Base-by-base conservation (phyloP, 1,140 invertebrate species). In the Conus ventricosus region DNA sequence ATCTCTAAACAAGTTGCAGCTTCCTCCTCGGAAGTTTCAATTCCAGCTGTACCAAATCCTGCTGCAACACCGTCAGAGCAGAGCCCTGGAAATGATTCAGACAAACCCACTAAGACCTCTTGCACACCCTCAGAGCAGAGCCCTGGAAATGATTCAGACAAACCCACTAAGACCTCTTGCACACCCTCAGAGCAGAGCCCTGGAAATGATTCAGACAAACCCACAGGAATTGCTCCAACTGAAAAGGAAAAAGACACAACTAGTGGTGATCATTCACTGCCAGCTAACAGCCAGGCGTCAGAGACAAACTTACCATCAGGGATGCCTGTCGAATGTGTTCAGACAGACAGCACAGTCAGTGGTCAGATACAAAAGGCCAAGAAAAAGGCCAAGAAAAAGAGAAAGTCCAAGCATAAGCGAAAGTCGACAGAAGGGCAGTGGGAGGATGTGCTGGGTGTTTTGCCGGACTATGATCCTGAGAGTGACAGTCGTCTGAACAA, bases 1-100 rank as follows among this genome's bases (percentile, higher is more conserved):
- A 84, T 84, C 23, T 84, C 82, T 7, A 84, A 54, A 63, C 55
- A 84, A 67, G 82, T 84, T 67, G 57, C 63, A 13, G 55, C 75
- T n/a, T 39, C 39, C 0, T 2, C 23, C 2, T 63, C 60, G n/a
- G 75, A 78, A 10, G 8, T 78, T 39, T 78, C 81, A 83, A 53
- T n/a, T 25, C 51, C 81, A 83, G 81, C 20, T 81, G 53, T 23
- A 81, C 17, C 51, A 8, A 6, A 8, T 54, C 17, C 17, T 83
- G 53, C 11, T 13, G 51, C 25, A 17, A 39, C 15, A 7, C 6
- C 78, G 5, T 39, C 25, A 25, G n/a, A n/a, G n/a, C n/a, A n/a
- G n/a, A n/a, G n/a, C n/a, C n/a, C n/a, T n/a, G n/a, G n/a, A n/a
- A n/a, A n/a, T n/a, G n/a, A n/a, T n/a, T n/a, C n/a, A n/a, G n/a